Evolutionary conservation across 2,113 vertebrate species (phyloP).

Genomic region (Tetraodon nigroviridis): DNA sequence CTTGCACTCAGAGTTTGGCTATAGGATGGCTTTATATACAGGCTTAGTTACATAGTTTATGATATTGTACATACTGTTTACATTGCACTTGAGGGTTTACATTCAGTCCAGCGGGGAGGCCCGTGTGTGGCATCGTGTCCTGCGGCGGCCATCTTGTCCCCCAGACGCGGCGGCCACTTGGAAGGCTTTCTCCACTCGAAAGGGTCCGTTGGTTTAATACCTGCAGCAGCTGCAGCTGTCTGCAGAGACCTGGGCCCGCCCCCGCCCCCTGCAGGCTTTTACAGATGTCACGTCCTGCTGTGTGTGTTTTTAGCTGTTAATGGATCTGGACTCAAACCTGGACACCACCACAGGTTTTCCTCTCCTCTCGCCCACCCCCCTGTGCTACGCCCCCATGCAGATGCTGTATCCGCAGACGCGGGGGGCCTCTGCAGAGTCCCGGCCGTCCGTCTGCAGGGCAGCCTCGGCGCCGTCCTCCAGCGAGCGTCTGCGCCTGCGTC

Average conservation of each 20-base stretch:
- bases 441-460: conserved; percentile 8
- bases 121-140: background rate
- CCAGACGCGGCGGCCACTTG: conserved; percentile 33
- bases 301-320: no score
- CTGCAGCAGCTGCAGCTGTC: conserved; percentile 16
- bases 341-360: conserved; percentile 6
- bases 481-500: conserved; percentile 80
- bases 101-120: conserved; percentile 14
- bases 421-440: conserved; percentile 15
- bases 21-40: conserved; percentile 37
- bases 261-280: no score
- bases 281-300: no score
- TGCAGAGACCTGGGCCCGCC: conserved; percentile 7
- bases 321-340: no score
- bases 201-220: conserved; percentile 30
- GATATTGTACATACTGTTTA: conserved; percentile 16
- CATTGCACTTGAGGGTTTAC: conserved; percentile 30
- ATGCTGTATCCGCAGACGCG: conserved; percentile 12
- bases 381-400: conserved; percentile 20
- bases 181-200: conserved; percentile 35
- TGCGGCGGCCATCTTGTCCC: conserved; percentile 30
- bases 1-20: conserved; percentile 29
- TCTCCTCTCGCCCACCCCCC: conserved; percentile 14
- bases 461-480: conserved; percentile 16
- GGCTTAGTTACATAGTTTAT: conserved; percentile 14